Evolutionary conservation across 2,113 vertebrate species (phyloP).

Genomic region (Lichenostomus cassidix): DNA sequence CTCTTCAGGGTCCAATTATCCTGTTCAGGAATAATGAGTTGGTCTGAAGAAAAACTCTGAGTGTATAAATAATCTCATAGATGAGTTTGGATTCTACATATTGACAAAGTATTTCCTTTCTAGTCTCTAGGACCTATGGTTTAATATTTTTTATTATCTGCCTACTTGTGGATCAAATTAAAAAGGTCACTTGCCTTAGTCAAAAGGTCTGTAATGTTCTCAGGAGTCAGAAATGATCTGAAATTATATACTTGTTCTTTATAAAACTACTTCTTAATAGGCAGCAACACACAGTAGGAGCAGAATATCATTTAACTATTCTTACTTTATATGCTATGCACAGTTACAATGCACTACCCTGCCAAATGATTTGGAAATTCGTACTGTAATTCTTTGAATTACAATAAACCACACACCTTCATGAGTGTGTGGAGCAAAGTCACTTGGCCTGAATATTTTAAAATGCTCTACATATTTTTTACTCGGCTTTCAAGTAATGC

Average conservation of each 20-base stretch:
- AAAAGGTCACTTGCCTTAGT: not conserved
- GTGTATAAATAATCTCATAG: not conserved
- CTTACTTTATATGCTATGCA: not conserved
- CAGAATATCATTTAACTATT: not conserved
- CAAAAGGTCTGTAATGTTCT: not conserved
- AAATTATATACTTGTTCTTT: not conserved
- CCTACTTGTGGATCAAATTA: not conserved
- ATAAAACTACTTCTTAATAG: not conserved
- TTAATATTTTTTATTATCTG: not conserved
- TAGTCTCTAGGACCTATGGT: not conserved
- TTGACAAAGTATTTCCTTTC: not conserved
- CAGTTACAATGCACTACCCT: not conserved
- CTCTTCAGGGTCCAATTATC: not conserved
- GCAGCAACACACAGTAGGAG: not conserved
- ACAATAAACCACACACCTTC: not conserved
- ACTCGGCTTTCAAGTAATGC: not conserved
- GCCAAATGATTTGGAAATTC: conserved; percentile 3
- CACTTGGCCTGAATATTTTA: not conserved
- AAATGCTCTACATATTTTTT: not conserved
- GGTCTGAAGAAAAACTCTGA: not conserved
- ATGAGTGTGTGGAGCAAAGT: not conserved
- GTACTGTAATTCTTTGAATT: conserved; percentile 1
- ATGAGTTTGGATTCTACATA: not conserved
- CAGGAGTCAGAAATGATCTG: not conserved
- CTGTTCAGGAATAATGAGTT: not conserved